Percentiles rank a stretch among this genome's conserved stretches.
phyloP scores from a whole-genome alignment of 2,888 invertebrate genomes.

The Sarcophaga variegata region DNA sequence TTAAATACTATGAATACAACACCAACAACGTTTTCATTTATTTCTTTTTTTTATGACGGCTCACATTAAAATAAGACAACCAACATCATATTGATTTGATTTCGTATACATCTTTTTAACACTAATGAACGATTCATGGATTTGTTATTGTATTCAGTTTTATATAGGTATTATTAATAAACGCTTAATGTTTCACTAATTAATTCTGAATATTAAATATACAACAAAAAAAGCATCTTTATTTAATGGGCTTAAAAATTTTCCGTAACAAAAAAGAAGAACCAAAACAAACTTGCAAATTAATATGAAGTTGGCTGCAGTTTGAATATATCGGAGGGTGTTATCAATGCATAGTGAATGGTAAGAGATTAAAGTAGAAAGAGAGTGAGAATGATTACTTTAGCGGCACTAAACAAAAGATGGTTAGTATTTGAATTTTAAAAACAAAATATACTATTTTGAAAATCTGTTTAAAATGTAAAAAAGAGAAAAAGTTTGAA shows the following conservation, averaged over 20 bases:
- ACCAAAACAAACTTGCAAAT: slow-evolving; percentile 67
- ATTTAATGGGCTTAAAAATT: slow-evolving; percentile 53
- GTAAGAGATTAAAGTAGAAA: neutral
- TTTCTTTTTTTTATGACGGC: neutral
- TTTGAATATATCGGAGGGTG: neutral
- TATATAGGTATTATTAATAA: slow-evolving; percentile 1
- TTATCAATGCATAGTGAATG: neutral
- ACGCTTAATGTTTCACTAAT: neutral
- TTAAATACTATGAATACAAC: neutral
- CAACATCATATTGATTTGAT: slow-evolving; percentile 30
- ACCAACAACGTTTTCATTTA: slow-evolving; percentile 2
- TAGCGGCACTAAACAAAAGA: neutral
- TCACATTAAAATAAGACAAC: slow-evolving; percentile 17
- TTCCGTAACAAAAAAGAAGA: slow-evolving; percentile 66
- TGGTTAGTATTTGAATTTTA: neutral
- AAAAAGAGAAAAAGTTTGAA: too few relatives aligned
- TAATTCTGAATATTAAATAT: slow-evolving; percentile 40
- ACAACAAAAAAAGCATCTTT: slow-evolving; percentile 26
- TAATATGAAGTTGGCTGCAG: slow-evolving; percentile 55
- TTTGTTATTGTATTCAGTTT: slow-evolving; percentile 13
- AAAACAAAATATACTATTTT: neutral
- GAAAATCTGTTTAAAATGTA: too few relatives aligned
- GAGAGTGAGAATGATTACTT: neutral
- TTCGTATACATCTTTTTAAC: slow-evolving; percentile 34
- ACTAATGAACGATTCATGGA: neutral